Evolutionary conservation across 2,888 invertebrate species (phyloP).

Genomic region (Steinernema hermaphroditum): DNA sequence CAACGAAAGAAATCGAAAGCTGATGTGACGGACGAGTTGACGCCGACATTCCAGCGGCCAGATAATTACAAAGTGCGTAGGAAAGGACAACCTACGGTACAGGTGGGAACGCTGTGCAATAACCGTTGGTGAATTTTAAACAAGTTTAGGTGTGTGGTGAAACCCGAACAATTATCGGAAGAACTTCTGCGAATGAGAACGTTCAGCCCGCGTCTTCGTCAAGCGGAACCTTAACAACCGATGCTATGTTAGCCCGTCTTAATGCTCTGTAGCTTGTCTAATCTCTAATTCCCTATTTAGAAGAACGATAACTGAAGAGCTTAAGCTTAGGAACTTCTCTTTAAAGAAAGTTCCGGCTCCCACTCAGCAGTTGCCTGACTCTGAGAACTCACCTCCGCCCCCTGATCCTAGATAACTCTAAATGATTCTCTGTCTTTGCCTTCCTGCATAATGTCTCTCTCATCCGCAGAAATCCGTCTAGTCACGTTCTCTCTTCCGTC

Average conservation of each 20-base stretch:
- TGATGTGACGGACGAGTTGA: background rate
- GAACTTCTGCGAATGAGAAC: background rate
- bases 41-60: slow-evolving; percentile 8
- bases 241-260: slow-evolving; percentile 3
- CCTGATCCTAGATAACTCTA: background rate
- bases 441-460: background rate
- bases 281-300: background rate
- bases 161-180: slow-evolving; percentile 3
- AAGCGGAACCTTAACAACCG: background rate
- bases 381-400: background rate
- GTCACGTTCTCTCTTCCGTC: background rate
- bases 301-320: slow-evolving; percentile 1
- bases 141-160: background rate
- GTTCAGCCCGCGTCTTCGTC: background rate
- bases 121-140: background rate
- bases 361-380: background rate
- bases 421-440: background rate
- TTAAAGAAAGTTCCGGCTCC: too few species aligned
- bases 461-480: background rate
- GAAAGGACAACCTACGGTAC: slow-evolving; percentile 48
- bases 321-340: background rate
- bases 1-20: background rate
- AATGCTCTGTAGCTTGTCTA: background rate
- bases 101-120: slow-evolving; percentile 35
- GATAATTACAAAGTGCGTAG: slow-evolving; percentile 37